phyloP scores from a whole-genome alignment of 2,113 vertebrate species.

The Pomatostomus ruficeps region DNA sequence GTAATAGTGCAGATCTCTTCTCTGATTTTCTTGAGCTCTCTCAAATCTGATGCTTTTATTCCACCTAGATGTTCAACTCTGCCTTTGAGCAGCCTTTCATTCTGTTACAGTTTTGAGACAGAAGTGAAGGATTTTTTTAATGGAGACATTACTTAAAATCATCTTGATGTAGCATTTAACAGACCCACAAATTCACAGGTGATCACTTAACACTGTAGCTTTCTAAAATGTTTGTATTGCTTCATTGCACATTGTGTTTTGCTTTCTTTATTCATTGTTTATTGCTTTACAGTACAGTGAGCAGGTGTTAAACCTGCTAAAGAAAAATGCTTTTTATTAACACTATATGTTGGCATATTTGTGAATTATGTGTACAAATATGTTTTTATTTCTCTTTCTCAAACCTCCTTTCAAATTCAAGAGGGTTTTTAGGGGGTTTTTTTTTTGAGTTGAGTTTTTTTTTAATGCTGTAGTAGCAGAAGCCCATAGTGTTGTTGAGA shows the following conservation, averaged over 20 bases:
- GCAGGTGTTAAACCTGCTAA: constrained; percentile 55
- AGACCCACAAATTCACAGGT: constrained; percentile 47
- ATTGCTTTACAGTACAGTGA: constrained; percentile 40
- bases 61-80: background rate
- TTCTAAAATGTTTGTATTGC: constrained; percentile 41
- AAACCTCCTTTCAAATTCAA: constrained; percentile 19
- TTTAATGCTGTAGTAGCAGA: constrained; percentile 56
- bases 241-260: constrained; percentile 41
- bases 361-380: background rate
- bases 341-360: background rate
- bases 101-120: constrained; percentile 27
- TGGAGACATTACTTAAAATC: constrained; percentile 19
- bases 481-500: constrained; percentile 63
- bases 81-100: constrained; percentile 9
- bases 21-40: background rate
- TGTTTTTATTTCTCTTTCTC: background rate
- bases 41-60: constrained; percentile 26
- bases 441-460: background rate
- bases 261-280: constrained; percentile 58
- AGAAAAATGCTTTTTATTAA: constrained; percentile 39
- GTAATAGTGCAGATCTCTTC: background rate
- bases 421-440: background rate
- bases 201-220: constrained; percentile 51
- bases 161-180: constrained; percentile 30
- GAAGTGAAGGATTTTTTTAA: constrained; percentile 25